Conservation (phyloP, 2,113 vertebrate genomes). For the Pedetes capensis region DNA sequence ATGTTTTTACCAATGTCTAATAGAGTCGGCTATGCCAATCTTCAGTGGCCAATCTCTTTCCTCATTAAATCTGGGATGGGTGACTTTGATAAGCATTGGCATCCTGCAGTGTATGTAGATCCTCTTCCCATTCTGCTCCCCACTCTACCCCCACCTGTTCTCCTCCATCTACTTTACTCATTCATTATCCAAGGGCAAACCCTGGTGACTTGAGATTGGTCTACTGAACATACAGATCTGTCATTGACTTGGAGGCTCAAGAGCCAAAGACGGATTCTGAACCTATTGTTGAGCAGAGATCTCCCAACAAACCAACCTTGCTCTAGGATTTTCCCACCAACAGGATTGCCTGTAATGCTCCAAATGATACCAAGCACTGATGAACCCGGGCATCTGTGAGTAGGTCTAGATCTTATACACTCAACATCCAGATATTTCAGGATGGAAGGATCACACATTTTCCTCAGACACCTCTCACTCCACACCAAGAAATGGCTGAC, state of each 20-base stretch:
- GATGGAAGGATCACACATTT: background rate
- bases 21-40: background rate
- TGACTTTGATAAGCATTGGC: background rate
- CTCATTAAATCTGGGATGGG: background rate
- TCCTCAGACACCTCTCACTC: background rate
- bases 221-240: background rate
- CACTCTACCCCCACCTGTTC: too few species aligned
- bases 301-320: background rate
- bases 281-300: background rate
- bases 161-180: background rate
- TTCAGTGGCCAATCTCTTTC: background rate
- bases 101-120: background rate
- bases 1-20: too few species aligned
- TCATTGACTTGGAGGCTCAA: background rate
- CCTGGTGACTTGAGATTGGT: background rate
- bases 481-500: background rate
- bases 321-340: background rate
- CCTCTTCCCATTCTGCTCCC: background rate
- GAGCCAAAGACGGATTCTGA: background rate
- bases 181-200: background rate
- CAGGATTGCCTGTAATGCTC: background rate
- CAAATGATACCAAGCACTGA: background rate
- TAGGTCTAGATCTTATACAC: background rate
- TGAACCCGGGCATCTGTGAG: background rate
- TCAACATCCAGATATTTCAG: background rate